Conservation (phyloP, 2,113 vertebrate genomes). For the Hippocampus zosterae region DNA sequence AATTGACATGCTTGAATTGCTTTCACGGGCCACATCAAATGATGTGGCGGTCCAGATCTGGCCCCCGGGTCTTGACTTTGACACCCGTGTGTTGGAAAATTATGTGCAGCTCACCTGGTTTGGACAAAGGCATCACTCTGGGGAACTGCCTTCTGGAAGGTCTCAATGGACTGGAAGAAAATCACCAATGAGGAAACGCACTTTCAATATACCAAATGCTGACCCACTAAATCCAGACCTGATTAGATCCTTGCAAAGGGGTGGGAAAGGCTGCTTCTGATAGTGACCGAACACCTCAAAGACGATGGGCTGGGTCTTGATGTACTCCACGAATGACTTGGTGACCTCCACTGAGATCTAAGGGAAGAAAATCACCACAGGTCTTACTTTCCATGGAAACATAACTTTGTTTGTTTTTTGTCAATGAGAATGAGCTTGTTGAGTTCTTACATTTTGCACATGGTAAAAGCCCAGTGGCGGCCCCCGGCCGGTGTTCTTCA, state of each 20-base stretch:
- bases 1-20: too few relatives aligned
- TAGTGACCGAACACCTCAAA: conserved; percentile 98
- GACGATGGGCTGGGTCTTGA: conserved; percentile 94
- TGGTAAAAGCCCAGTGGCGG: conserved; percentile 97
- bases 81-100: too few relatives aligned
- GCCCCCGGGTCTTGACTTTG: too few relatives aligned
- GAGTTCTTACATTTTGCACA: conserved; percentile 83
- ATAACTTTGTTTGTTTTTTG: neutral
- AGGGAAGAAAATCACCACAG: neutral
- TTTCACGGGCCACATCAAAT: too few relatives aligned
- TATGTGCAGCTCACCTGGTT: conserved; percentile 79
- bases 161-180: conserved; percentile 80
- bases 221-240: conserved; percentile 67
- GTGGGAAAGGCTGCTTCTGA: conserved; percentile 94
- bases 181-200: neutral
- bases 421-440: neutral
- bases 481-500: conserved; percentile 96
- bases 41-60: too few relatives aligned
- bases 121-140: conserved; percentile 92
- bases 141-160: conserved; percentile 92
- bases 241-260: conserved; percentile 92
- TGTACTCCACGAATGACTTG: conserved; percentile 92
- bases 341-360: conserved; percentile 97
- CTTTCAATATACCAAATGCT: too few relatives aligned
- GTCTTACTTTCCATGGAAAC: neutral